Conservation (phyloP, 2,888 invertebrate genomes). For the Alloscopus bannaensis region DNA sequence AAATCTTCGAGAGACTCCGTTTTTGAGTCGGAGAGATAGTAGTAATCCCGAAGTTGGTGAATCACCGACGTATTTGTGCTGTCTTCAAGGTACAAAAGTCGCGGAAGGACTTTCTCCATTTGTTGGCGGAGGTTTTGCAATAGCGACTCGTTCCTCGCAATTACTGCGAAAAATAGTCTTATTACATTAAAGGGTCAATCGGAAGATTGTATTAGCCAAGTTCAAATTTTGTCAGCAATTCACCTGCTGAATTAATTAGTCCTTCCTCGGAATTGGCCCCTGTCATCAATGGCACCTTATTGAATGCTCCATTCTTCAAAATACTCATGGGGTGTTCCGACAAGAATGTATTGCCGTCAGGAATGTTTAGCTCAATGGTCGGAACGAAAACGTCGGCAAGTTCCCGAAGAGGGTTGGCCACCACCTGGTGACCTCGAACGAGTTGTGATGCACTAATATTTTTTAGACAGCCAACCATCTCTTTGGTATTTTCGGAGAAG, state of each 20-base stretch:
- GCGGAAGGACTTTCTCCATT: slow-evolving; percentile 44
- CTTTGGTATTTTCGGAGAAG: slow-evolving; percentile 27
- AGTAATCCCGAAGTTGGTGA: slow-evolving; percentile 42
- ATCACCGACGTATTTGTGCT: slow-evolving; percentile 37
- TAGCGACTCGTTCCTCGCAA: slow-evolving; percentile 46
- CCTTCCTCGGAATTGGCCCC: slow-evolving; percentile 62
- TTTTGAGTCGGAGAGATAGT: slow-evolving; percentile 26
- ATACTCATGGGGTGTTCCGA: slow-evolving; percentile 48
- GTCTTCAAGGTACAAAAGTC: slow-evolving; percentile 54
- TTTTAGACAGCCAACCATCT: slow-evolving; percentile 57
- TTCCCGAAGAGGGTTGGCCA: slow-evolving; percentile 56
- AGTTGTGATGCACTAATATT: slow-evolving; percentile 43
- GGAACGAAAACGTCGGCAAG: slow-evolving; percentile 60
- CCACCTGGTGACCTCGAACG: slow-evolving; percentile 34
- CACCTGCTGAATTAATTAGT: slow-evolving; percentile 40
- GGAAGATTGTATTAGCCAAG: neutral
- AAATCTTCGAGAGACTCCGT: slow-evolving; percentile 43
- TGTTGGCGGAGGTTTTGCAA: slow-evolving; percentile 10
- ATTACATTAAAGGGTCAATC: neutral
- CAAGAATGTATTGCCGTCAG: slow-evolving; percentile 60
- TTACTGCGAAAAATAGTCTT: slow-evolving; percentile 31
- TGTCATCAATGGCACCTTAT: slow-evolving; percentile 38
- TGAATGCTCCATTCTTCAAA: slow-evolving; percentile 44
- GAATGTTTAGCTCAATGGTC: slow-evolving; percentile 44
- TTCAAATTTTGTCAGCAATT: neutral